Conservation (phyloP, 2,113 vertebrate genomes). For the Hydrolagus affinis region DNA sequence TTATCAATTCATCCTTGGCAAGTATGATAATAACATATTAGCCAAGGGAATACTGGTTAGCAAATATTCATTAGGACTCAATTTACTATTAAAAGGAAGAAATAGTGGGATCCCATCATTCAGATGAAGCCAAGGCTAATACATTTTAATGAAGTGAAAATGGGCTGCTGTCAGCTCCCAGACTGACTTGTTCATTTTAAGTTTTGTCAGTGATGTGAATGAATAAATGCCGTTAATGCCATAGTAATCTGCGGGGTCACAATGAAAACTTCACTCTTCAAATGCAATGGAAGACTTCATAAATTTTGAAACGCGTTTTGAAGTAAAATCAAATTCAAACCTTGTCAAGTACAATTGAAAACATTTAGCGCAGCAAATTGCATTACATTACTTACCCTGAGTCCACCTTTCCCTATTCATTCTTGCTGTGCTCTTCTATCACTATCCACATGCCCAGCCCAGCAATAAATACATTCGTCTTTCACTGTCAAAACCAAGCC, state of each 20-base stretch:
- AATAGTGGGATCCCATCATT: conserved; percentile 50
- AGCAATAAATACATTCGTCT: neutral
- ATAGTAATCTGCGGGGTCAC: neutral
- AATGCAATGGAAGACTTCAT: conserved; percentile 10
- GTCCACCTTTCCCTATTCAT: neutral
- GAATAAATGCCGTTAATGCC: conserved; percentile 40
- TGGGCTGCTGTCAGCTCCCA: conserved; percentile 55
- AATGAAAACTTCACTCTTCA: conserved; percentile 6
- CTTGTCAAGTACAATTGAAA: conserved; percentile 6
- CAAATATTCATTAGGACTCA: conserved; percentile 56
- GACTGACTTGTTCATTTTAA: conserved; percentile 45
- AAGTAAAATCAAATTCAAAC: neutral
- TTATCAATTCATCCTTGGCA: conserved; percentile 2
- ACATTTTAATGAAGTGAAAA: conserved; percentile 62
- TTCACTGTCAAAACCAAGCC: too few relatives aligned
- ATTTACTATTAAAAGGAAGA: conserved; percentile 56
- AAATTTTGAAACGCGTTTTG: conserved; percentile 3
- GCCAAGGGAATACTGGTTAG: conserved; percentile 50
- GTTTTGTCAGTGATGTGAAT: conserved; percentile 47
- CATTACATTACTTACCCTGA: conserved; percentile 10
- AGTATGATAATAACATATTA: conserved; percentile 42
- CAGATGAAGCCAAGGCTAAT: conserved; percentile 51
- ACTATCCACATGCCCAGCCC: too few relatives aligned
- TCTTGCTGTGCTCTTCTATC: neutral
- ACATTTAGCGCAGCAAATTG: neutral